Evolutionary conservation across 37 sponge, comb jelly and placozoan genomes (phyloP), one percentile per base, ranked within the genome.

Genomic region (Haliclona indistincta): DNA sequence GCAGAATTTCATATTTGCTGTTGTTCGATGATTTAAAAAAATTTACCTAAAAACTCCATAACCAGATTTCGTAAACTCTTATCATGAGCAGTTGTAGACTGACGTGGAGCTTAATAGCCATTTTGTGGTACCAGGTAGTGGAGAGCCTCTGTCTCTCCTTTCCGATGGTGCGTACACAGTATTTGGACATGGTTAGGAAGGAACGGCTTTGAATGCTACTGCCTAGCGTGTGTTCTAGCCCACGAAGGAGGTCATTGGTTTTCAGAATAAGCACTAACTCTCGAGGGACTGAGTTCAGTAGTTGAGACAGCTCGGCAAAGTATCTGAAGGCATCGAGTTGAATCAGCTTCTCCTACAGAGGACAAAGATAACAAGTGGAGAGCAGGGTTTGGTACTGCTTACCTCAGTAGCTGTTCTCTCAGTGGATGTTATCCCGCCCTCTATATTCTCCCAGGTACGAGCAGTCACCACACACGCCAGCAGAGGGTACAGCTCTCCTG

Each of bases 231-330:
- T 80, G 74, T 52, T 97, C 97, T 4, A 93, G 73, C 54, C 91
- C 74, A 6, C 91, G 71, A 23, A 97, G 72, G 3, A 97, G 85
- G 71, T 97, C 97, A 47, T 93, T 97, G 56, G 97, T 97, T 64
- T 97, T 97, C 29, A 97, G 76, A 71, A 97, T 87, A 49, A 97
- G 91, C 2, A 97, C 45, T 68, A 97, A 73, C 67, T 97, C 80
- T 29, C 97, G 68, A 2, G 97, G 97, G 2, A 97, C 82, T 13
- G 54, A 79, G 75, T 90, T 76, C 32, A 97, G 83, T 26, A 97
- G 73, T 61, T 90, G 91, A 0, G 97, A 84, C 67, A 85, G 78
- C 53, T 79, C 68, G 3, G 74, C 36, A 3, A 85, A 53, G 67
- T 65, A 79, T 32, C 36, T 34, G 4, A 78, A 64, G 20, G 66